Conservation (phyloP, 2,797 vertebrate species). For the Gallirallus australis region DNA sequence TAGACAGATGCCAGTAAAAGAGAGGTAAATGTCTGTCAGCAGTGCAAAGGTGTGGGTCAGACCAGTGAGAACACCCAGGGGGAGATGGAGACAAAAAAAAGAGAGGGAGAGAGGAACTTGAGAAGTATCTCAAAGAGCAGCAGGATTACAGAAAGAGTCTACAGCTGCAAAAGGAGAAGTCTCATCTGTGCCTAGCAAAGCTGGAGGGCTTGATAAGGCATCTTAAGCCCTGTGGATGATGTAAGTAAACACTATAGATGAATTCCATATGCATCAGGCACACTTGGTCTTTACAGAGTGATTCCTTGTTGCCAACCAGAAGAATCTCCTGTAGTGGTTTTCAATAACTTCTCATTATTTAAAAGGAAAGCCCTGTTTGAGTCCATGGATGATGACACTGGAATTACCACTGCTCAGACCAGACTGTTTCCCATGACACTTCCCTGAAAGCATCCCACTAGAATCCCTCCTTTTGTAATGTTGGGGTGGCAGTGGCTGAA, state of each 20-base stretch:
- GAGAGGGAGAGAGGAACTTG: not conserved
- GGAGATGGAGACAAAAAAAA: not conserved
- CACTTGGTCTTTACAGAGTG: not conserved
- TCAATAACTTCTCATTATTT: not conserved
- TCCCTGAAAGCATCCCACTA: not conserved
- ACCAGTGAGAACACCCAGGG: not conserved
- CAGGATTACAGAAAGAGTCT: not conserved
- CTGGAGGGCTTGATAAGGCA: not conserved
- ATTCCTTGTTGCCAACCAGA: not conserved
- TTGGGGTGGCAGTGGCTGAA: accelerated
- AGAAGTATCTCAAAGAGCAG: not conserved
- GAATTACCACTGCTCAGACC: not conserved
- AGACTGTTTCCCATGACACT: not conserved
- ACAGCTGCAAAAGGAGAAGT: not conserved
- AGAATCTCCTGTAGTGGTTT: not conserved
- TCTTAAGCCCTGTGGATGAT: not conserved
- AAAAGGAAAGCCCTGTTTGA: not conserved
- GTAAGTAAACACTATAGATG: not conserved
- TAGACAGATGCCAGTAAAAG: not conserved
- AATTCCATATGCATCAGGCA: not conserved
- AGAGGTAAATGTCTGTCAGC: not conserved
- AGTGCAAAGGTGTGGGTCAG: not conserved
- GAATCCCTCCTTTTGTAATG: constrained; percentile 1
- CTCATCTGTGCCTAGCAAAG: not conserved
- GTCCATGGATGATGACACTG: not conserved